Evolutionary conservation across 2,888 invertebrate species (phyloP).

Genomic region (Chloromyia formosa): DNA sequence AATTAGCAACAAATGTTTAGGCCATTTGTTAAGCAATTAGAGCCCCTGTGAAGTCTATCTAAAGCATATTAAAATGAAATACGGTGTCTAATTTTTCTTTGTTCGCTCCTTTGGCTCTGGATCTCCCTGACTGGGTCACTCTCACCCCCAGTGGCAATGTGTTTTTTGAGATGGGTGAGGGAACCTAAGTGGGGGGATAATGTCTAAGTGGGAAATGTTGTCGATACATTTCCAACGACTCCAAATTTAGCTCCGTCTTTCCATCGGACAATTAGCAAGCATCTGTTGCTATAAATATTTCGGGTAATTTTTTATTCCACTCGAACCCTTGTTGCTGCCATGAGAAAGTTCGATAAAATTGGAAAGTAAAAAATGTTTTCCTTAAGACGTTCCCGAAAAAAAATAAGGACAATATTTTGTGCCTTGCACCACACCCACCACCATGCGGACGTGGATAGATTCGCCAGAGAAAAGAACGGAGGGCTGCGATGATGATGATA

Average conservation of each 20-base stretch:
- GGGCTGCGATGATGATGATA: not conserved
- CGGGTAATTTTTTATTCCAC: slow-evolving; percentile 2
- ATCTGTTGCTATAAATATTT: slow-evolving; percentile 39
- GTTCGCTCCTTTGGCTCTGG: not conserved
- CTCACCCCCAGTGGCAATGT: too few relatives aligned
- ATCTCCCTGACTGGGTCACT: too few relatives aligned
- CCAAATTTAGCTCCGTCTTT: not conserved
- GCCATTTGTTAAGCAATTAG: slow-evolving; percentile 40
- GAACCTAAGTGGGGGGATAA: too few relatives aligned
- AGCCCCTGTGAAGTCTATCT: slow-evolving; percentile 33
- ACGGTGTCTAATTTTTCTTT: slow-evolving; percentile 29
- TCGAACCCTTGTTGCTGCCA: not conserved
- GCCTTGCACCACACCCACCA: too few relatives aligned
- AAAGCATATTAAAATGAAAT: slow-evolving; percentile 42
- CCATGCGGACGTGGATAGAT: not conserved
- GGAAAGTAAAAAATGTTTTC: slow-evolving; percentile 7
- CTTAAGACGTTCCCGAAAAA: not conserved
- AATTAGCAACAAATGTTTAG: slow-evolving; percentile 41
- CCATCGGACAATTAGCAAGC: slow-evolving; percentile 38
- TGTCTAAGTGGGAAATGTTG: not conserved
- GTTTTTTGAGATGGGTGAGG: too few relatives aligned
- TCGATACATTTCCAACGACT: not conserved
- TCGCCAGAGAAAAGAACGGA: not conserved
- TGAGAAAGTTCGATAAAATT: slow-evolving; percentile 26
- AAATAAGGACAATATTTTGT: not conserved